A percentile compares a stretch with the other conserved stretches of the same genome.
phyloP scores from a whole-genome alignment of 1,140 invertebrate species.

The Triops longicaudatus region DNA sequence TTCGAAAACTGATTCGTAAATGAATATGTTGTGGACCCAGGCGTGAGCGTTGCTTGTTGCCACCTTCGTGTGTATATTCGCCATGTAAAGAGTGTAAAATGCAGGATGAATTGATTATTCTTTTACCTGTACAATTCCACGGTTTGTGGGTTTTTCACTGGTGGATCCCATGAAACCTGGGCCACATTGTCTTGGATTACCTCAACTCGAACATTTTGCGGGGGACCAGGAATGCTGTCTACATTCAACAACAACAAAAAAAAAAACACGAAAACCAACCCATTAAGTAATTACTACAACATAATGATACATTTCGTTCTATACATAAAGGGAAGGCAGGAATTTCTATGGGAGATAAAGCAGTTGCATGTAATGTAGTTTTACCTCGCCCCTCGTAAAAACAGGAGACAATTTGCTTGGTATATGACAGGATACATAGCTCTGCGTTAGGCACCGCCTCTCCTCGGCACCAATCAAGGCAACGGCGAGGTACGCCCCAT shows the following conservation, averaged over 20 bases:
- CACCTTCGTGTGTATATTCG: no score
- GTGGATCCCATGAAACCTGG: conserved; percentile 61
- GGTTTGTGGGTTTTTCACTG: conserved; percentile 66
- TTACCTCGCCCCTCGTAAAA: conserved; percentile 67
- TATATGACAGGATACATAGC: conserved; percentile 59
- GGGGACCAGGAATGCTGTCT: conserved; percentile 62
- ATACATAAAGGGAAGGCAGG: not conserved
- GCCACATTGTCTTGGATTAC: conserved; percentile 51
- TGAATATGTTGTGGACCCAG: no score
- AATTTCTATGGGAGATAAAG: not conserved
- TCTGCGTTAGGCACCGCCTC: conserved; percentile 51
- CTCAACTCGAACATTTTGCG: conserved; percentile 55
- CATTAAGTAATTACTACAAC: not conserved
- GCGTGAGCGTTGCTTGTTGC: no score
- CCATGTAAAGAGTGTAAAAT: no score
- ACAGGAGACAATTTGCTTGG: conserved; percentile 63
- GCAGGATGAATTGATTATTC: conserved; percentile 33
- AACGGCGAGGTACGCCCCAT: conserved; percentile 59
- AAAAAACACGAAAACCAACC: conserved; percentile 12
- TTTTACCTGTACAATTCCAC: conserved; percentile 64
- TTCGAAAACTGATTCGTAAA: conserved; percentile 18
- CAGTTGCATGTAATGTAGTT: not conserved
- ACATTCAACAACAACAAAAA: conserved; percentile 27
- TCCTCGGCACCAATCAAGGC: conserved; percentile 65
- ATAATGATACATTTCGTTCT: not conserved